phyloP scores from a whole-genome alignment of 2,797 vertebrate species.

The Poecilia picta region DNA sequence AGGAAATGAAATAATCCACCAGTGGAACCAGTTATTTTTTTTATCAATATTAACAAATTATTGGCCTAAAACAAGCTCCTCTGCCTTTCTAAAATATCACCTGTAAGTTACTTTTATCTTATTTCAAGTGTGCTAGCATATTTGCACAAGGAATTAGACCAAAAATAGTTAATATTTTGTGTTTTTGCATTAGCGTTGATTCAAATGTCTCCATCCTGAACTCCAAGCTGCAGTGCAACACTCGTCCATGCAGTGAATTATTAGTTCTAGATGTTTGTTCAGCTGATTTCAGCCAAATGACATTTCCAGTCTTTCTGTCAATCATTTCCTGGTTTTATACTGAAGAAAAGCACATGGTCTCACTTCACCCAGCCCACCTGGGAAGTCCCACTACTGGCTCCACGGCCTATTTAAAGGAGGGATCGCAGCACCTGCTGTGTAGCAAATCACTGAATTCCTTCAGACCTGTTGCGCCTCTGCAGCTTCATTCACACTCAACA shows the following conservation, averaged over 20 bases:
- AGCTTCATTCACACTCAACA: neutral
- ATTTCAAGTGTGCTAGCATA: no score
- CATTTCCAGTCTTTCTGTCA: neutral
- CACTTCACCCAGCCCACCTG: neutral
- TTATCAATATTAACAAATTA: no score
- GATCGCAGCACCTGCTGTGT: accelerated
- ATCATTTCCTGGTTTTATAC: neutral
- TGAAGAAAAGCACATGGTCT: neutral
- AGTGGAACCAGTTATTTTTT: no score
- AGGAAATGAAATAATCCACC: no score
- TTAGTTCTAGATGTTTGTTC: neutral
- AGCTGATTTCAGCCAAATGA: neutral
- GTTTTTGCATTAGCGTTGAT: no score
- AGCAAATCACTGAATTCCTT: neutral
- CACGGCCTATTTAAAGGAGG: conserved; percentile 14
- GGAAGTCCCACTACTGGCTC: conserved; percentile 31
- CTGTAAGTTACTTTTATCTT: no score
- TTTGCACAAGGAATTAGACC: no score
- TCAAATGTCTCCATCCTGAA: neutral
- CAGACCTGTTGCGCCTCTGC: neutral
- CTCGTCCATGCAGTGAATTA: neutral
- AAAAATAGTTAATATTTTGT: no score
- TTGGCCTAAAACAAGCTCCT: no score
- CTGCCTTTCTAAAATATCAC: no score
- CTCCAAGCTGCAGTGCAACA: neutral